Evolutionary conservation across 2,113 vertebrate genomes (phyloP).

Genomic region (Thamnophis sirtalis): DNA sequence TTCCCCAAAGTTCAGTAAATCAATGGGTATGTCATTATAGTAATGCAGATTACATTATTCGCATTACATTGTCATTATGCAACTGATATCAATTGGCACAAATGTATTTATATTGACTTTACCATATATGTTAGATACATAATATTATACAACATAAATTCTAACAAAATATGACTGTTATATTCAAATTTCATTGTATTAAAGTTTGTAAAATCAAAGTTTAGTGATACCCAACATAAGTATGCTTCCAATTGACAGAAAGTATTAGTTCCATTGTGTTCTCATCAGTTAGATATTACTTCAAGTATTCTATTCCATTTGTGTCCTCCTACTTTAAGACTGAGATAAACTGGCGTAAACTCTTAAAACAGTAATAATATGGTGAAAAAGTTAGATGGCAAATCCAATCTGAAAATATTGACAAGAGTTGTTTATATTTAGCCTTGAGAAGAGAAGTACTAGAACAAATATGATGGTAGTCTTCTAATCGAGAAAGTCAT

Average conservation of each 20-base stretch:
- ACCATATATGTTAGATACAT: not conserved
- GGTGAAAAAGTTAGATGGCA: not conserved
- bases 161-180: not conserved
- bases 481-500: not conserved
- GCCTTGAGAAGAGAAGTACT: not conserved
- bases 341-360: not conserved
- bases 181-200: not conserved
- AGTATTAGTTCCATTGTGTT: not conserved
- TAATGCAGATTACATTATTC: not conserved
- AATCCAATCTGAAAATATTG: not conserved
- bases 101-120: not conserved
- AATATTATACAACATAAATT: not conserved
- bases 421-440: not conserved
- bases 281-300: not conserved
- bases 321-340: not conserved
- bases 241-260: not conserved
- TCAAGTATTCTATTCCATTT: not conserved
- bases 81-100: not conserved
- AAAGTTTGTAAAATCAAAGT: not conserved
- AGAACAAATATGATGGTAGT: not conserved
- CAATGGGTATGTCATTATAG: not conserved
- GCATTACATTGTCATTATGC: not conserved
- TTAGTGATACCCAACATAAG: not conserved
- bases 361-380: not conserved
- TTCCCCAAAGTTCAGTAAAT: not conserved